Evolutionary conservation across 2,888 invertebrate genomes (phyloP).

Genomic region (Chouioia cunea): DNA sequence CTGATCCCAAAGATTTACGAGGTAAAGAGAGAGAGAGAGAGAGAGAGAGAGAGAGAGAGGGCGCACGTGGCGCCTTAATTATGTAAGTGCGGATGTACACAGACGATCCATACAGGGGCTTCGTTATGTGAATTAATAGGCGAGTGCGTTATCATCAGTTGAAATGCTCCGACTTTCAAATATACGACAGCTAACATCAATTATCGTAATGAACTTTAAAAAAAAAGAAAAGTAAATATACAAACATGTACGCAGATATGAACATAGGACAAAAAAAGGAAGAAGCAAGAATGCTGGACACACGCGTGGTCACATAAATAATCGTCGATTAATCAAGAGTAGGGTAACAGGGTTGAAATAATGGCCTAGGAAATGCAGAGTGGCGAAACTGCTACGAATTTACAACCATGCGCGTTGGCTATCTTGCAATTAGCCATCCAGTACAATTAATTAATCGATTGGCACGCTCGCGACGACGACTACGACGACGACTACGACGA

Average conservation of each 20-base stretch:
- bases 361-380: conserved; percentile 11
- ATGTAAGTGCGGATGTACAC: conserved; percentile 58
- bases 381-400: conserved; percentile 25
- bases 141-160: too few species aligned
- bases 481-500: too few species aligned
- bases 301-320: conserved; percentile 9
- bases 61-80: conserved; percentile 67
- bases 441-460: conserved; percentile 32
- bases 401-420: conserved; percentile 4
- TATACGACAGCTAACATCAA: too few species aligned
- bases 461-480: neutral
- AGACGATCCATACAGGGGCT: too few species aligned
- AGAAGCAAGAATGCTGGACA: too few species aligned
- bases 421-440: conserved; percentile 31
- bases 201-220: too few species aligned
- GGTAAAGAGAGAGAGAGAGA: conserved; percentile 29
- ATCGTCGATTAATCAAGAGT: conserved; percentile 17
- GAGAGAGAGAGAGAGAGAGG: conserved; percentile 61
- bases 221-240: too few species aligned
- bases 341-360: conserved; percentile 1
- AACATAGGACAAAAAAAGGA: too few species aligned
- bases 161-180: too few species aligned
- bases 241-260: too few species aligned
- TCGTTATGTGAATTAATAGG: conserved; percentile 58
- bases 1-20: conserved; percentile 65